Evolutionary conservation across 2,113 vertebrate genomes (phyloP).

Genomic region (Cottus gobio): DNA sequence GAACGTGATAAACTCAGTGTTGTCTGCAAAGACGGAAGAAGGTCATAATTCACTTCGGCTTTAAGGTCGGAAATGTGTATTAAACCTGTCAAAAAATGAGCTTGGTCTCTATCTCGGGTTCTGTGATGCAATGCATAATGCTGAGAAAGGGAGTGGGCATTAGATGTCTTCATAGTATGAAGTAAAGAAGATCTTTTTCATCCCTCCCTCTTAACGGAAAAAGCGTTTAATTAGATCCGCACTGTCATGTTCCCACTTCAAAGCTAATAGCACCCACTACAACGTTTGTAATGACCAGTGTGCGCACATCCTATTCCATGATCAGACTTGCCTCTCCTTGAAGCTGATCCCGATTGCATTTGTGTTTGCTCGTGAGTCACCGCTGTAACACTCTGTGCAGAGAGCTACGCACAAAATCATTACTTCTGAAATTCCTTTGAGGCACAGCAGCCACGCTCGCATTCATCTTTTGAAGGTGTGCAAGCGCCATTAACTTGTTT

Average conservation of each 20-base stretch:
- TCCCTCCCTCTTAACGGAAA: constrained; percentile 16
- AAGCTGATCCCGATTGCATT: constrained; percentile 36
- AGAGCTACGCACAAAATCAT: constrained; percentile 21
- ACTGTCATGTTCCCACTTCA: constrained; percentile 44
- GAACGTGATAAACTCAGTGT: constrained; percentile 48
- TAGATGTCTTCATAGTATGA: constrained; percentile 5
- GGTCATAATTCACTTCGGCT: constrained; percentile 41
- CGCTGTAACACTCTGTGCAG: constrained; percentile 15
- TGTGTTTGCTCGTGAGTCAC: constrained; percentile 54
- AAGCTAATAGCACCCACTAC: constrained; percentile 28
- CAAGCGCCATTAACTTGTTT: constrained; percentile 2
- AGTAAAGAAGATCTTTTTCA: constrained; percentile 14
- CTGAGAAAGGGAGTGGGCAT: constrained; percentile 10
- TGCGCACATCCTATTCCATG: constrained; percentile 54
- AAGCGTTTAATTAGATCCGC: constrained; percentile 38
- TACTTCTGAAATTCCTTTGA: constrained; percentile 49
- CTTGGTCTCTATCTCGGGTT: constrained; percentile 20
- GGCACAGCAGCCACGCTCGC: background rate
- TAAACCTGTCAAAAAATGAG: constrained; percentile 30
- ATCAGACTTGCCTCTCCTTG: constrained; percentile 67
- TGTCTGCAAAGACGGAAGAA: constrained; percentile 38
- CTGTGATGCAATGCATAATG: constrained; percentile 22
- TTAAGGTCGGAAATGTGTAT: constrained; percentile 23
- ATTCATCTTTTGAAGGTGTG: constrained; percentile 23
- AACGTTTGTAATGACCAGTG: constrained; percentile 44